These are phyloP conservation scores for Didymodactylos carnosus DNA, from an alignment of 2,888 invertebrate species.

Conservation along the genomic window DNA sequence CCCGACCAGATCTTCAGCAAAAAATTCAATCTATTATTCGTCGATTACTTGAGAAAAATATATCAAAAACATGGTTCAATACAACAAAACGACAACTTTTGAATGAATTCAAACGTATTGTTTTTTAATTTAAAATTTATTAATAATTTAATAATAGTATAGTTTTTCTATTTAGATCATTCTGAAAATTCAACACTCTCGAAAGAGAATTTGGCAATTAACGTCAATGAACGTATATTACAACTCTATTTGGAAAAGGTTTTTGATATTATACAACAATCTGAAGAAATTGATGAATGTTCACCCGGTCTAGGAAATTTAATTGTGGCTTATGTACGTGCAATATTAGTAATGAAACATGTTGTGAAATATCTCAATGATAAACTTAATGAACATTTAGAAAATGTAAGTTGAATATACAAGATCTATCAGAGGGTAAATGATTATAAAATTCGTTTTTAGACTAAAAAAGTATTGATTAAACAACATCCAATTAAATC, in stretches of 20 bases:
- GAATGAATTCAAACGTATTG: background rate
- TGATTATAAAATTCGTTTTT: too few species aligned
- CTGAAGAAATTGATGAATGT: slow-evolving; percentile 53
- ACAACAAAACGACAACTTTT: background rate
- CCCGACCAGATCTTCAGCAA: background rate
- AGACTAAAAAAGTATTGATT: background rate
- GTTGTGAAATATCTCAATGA: slow-evolving; percentile 26
- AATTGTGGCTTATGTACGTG: slow-evolving; percentile 65
- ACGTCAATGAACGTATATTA: too few species aligned
- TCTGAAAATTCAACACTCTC: too few species aligned
- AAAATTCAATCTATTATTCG: background rate
- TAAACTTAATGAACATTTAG: slow-evolving; percentile 18
- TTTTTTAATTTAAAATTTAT: too few species aligned
- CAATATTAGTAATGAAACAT: slow-evolving; percentile 56
- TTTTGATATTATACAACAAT: slow-evolving; percentile 54
- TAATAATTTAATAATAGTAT: too few species aligned
- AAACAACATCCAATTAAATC: slow-evolving; percentile 50
- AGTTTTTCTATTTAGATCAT: too few species aligned
- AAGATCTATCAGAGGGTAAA: too few species aligned
- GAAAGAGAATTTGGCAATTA: too few species aligned
- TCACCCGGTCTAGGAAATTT: slow-evolving; percentile 53
- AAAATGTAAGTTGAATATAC: too few species aligned
- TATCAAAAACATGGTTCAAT: background rate
- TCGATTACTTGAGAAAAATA: background rate
- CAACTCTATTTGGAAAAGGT: too few species aligned